Evolutionary conservation across 2,113 vertebrate genomes (phyloP), one percentile per base, ranked within the genome.

Genomic region (Boulengeromyrus knoepffleri): DNA sequence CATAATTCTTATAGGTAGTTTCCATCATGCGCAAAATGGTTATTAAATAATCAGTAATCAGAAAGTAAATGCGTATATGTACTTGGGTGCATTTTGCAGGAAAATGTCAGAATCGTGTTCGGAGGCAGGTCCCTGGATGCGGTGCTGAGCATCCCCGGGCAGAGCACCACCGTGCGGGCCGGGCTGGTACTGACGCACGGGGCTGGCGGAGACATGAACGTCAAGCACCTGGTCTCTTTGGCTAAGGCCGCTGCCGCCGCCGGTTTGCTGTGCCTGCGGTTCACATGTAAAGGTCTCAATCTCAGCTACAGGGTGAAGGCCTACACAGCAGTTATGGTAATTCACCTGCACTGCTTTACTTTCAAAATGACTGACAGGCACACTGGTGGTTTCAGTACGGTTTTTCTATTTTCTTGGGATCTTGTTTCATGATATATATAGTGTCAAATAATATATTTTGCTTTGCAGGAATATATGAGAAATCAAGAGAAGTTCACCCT

Each of bases 251-350:
- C 97, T 86, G 96, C 96, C 19, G 92, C 95, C 12, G 92, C 85
- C 1, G 97, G 98, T 0, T 86, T 97, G 92, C 92, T 98, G 9
- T 97, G 96, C 89, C 95, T 99, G 85, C 94, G 98, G 0, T 99
- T 99, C 93, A 99, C 98, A 4, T 99, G 98, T 92, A 99, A 97
- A 97, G 95, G 96, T n/a, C 96, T 97, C 89, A 98, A 99, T 87
- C 88, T 99, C 88, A 92, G 50, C 3, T 96, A 98, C 39, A 97
- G 98, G 92, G 92, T 96, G 88, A 97, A 96, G 92, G 98, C 97
- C 31, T 99, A 97, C 92, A 94, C 90, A 83, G 92, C 97, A 80
- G 98, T 96, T 91, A 93, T 97, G 97, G 98, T 99, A 94, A 94
- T 97, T 89, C 0, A 27, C 1, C 46, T 66, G 4, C 15, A 13